A percentile compares a stretch with the other conserved stretches of the same genome.
Conservation (phyloP, 2,113 vertebrate species). For the Neopipo cinnamomea region DNA sequence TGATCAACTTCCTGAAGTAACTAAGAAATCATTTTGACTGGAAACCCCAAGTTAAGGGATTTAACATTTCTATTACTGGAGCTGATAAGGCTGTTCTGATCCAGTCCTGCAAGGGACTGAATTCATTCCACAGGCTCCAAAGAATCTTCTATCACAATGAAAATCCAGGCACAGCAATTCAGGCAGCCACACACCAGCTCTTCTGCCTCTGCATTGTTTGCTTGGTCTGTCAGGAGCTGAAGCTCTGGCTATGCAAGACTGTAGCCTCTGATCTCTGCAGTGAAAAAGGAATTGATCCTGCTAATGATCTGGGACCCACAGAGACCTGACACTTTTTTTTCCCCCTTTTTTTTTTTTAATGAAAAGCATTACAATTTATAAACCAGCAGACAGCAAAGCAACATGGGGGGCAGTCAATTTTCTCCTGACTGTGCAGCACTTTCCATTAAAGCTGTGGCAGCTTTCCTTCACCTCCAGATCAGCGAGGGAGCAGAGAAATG, state of each 20-base stretch:
- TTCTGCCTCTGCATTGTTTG: constrained; percentile 33
- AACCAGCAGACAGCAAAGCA: constrained; percentile 51
- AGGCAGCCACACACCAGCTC: constrained; percentile 1
- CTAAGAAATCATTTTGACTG: neutral
- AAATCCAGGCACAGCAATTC: neutral
- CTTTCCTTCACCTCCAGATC: constrained; percentile 33
- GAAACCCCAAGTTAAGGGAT: neutral
- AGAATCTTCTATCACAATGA: neutral
- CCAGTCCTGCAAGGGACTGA: neutral
- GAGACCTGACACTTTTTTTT: neutral
- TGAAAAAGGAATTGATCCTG: constrained; percentile 58
- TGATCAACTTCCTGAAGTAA: neutral
- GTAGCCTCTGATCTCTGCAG: constrained; percentile 53
- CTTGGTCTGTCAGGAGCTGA: constrained; percentile 7
- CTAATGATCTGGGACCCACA: constrained; percentile 47
- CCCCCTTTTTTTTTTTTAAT: constrained; percentile 21
- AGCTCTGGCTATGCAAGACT: constrained; percentile 28
- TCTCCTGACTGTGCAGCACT: constrained; percentile 35
- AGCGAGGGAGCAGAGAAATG: constrained; percentile 21
- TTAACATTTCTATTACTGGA: neutral
- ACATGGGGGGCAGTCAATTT: constrained; percentile 38
- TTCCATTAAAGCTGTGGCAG: constrained; percentile 29
- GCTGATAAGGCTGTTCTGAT: neutral
- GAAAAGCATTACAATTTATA: constrained; percentile 61
- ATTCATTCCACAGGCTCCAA: neutral